Evolutionary conservation across 2,888 invertebrate genomes (phyloP), one percentile per base, ranked within the genome.

Genomic region (Amphipoea oculea): DNA sequence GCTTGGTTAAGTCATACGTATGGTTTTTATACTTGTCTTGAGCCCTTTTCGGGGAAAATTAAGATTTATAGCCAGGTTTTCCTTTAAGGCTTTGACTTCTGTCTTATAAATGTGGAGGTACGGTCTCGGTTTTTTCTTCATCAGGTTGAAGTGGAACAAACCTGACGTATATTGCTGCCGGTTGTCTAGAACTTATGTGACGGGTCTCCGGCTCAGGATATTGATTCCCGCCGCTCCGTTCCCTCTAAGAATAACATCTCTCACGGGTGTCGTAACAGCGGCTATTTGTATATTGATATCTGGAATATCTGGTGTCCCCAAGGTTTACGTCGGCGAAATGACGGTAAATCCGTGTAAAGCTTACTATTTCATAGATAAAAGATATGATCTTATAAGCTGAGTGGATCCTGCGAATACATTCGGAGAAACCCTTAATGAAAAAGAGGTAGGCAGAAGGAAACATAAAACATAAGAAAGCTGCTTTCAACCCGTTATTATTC

Each of bases 211-310:
- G 70, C 45, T 66, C 63, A 45, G 68, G 42, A 73, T 83, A 86
- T 85, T 86, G 85, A 83, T 86, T 85, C 62, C 66, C 62, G 68
- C 65, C 54, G 68, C 48, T 72, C 20, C 45, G 29, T 63, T 75
- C 60, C 68, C 57, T 42, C 68, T 36, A 75, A 73, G 73, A 83
- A 80, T 73, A 80, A 76, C 72, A 69, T 83, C 12, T 60, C 73
- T 69, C 83, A 72, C 17, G 74, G 68, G 85, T 14, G 66, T 77
- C 73, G 80, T 85, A 83, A 66, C 74, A 60, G 45, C 68, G 62
- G 77, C 75, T 69, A 85, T 86, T 86, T 85, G 80, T 85, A 80
- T 85, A 86, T 86, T 85, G 80, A 80, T 85, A 83, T 74, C 76
- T 75, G 72, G 63, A 83, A 86, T 83, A 75, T 82, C 79, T 82